phyloP scores from a whole-genome alignment of 2,888 invertebrate species.

The Chloroclysta siterata region DNA sequence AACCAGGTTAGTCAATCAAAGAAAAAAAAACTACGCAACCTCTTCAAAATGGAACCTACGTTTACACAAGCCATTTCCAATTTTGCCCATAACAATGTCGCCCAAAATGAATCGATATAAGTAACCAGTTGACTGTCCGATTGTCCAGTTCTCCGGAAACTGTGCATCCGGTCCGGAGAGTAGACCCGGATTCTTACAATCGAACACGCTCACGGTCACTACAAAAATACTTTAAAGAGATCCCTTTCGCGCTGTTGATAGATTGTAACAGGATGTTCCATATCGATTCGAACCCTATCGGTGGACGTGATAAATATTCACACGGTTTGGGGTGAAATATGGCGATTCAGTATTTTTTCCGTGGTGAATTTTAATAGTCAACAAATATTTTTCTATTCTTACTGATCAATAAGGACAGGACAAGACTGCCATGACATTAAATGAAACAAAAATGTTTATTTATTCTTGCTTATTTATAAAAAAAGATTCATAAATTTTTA shows the following conservation, averaged over 20 bases:
- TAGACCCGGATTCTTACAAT: slow-evolving; percentile 59
- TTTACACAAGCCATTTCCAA: slow-evolving; percentile 3
- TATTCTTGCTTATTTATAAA: too few species aligned
- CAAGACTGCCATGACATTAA: neutral
- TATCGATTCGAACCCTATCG: slow-evolving; percentile 64
- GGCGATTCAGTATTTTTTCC: slow-evolving; percentile 21
- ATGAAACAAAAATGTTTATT: too few species aligned
- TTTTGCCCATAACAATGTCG: slow-evolving; percentile 32
- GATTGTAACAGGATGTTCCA: slow-evolving; percentile 68
- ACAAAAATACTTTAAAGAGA: slow-evolving; percentile 66
- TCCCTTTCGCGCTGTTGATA: slow-evolving; percentile 61
- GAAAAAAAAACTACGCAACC: neutral
- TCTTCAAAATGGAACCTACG: slow-evolving; percentile 7
- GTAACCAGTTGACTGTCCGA: slow-evolving; percentile 50
- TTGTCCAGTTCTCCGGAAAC: slow-evolving; percentile 58
- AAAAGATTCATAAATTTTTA: too few species aligned
- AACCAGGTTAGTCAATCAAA: slow-evolving; percentile 19
- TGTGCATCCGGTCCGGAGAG: slow-evolving; percentile 61
- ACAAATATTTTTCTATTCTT: neutral
- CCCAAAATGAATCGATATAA: slow-evolving; percentile 37
- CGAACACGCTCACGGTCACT: slow-evolving; percentile 65
- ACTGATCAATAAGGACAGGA: neutral
- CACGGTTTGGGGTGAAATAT: slow-evolving; percentile 27
- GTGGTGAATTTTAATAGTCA: slow-evolving; percentile 11
- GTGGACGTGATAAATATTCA: slow-evolving; percentile 50